Base-by-base conservation (phyloP, 2,888 invertebrate genomes). In the Cremastinae sp. region DNA sequence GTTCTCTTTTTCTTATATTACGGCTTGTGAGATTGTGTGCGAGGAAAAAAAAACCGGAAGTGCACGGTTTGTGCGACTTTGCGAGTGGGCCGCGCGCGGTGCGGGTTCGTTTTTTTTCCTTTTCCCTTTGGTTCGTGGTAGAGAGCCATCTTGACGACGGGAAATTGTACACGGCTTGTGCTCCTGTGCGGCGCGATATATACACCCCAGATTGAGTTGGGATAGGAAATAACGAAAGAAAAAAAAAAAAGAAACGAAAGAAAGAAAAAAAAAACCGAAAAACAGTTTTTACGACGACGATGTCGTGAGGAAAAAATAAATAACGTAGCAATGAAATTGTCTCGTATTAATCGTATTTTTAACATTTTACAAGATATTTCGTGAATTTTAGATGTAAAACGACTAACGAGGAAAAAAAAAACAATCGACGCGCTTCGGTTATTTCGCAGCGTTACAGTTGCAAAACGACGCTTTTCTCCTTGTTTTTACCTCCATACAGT, bases 111-210 rank as follows among this genome's bases (percentile, higher is more conserved):
- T 34, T 69, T 66, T 47, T 43, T 66, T 18, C 54, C 18, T 41
- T 56, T 58, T 75, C 61, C 71, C 53, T 22, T 71, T 54, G 53
- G 65, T 49, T 68, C 69, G 69, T 62, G 54, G 61, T 59, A 41
- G 85, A 85, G 84, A 85, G 84, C 84, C 84, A 85, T 85, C 84
- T 85, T 85, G 85, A 84, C 81, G 74, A 74, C 61, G 81, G 81
- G 78, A 79, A 81, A 84, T 51, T 41, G 9, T 18, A 38, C 64
- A 69, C 83, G 84, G 85, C 85, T 85, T 82, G 72, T 53, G 53
- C 43, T 53, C 64, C 41, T 36, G n/a, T 22, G 82, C 84, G 80
- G 49, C 47, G 62, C 59, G 28, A 47, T 38, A 56, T 61, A 64
- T 36, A 58, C 54, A 8, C 66, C 66, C 59, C 47, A 66, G 51